Conservation (phyloP, 2,113 vertebrate genomes). For the Anolis sagrei region DNA sequence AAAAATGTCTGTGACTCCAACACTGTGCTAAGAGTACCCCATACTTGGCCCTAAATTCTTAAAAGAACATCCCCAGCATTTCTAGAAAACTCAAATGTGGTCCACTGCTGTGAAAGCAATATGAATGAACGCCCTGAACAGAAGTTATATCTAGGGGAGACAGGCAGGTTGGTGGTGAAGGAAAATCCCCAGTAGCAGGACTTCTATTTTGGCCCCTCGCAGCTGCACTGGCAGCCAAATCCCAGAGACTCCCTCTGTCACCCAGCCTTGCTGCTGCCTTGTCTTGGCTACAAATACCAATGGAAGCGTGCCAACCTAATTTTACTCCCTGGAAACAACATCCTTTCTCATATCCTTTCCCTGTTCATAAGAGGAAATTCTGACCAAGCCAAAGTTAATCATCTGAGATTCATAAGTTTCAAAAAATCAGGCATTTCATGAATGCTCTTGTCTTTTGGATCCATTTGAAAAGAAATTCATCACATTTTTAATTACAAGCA, state of each 20-base stretch:
- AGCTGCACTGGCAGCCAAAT: background rate
- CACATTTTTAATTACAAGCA: background rate
- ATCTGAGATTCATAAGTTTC: background rate
- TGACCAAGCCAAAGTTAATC: background rate
- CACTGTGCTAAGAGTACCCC: no score
- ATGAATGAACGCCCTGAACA: background rate
- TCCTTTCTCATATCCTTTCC: background rate
- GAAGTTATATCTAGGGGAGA: background rate
- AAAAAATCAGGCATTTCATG: background rate
- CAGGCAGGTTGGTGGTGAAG: background rate
- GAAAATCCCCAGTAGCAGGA: background rate
- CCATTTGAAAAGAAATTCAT: background rate
- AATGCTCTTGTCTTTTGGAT: background rate
- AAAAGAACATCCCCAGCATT: no score
- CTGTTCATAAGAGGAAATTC: background rate
- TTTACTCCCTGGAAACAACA: background rate
- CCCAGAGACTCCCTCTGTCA: background rate
- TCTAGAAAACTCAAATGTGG: background rate
- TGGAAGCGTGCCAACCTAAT: background rate
- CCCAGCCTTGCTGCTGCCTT: no score
- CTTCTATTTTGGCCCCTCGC: background rate
- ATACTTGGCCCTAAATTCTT: no score
- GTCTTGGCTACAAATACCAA: conserved; percentile 10
- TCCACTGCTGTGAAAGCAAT: background rate
- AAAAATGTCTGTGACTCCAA: no score